These are phyloP conservation scores for Tachysurus fulvidraco DNA, from an alignment of 2,113 vertebrate genomes.

Conservation along the genomic window DNA sequence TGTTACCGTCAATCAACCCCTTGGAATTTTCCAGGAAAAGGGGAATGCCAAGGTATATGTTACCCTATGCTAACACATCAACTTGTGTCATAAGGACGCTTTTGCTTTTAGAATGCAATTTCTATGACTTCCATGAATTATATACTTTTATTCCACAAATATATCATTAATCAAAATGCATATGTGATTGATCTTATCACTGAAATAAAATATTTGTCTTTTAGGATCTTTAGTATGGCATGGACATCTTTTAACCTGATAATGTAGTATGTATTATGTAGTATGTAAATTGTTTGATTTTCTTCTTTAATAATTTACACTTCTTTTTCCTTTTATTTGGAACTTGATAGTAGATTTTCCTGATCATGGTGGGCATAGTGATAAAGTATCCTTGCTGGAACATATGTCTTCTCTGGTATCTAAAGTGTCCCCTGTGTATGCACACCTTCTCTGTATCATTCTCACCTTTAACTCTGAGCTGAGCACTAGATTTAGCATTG, in stretches of 20 bases:
- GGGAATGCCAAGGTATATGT: slow-evolving; percentile 68
- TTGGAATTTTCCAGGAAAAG: slow-evolving; percentile 74
- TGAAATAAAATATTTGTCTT: slow-evolving; percentile 39
- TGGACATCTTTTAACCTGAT: slow-evolving; percentile 16
- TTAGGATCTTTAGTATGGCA: slow-evolving; percentile 42
- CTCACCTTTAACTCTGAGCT: slow-evolving; percentile 95
- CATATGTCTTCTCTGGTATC: not conserved
- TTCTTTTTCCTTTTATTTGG: not conserved
- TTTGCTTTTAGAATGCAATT: not conserved
- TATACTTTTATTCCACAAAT: not conserved
- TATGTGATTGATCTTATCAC: slow-evolving; percentile 52
- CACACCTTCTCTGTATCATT: slow-evolving; percentile 14
- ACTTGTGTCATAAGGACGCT: slow-evolving; percentile 25
- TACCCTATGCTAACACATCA: slow-evolving; percentile 61
- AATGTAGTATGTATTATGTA: not conserved
- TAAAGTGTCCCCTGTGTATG: slow-evolving; percentile 8
- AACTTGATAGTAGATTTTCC: not conserved
- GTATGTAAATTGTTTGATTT: not conserved
- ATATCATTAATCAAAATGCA: not conserved
- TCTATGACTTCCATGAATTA: not conserved
- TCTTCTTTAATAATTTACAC: not conserved
- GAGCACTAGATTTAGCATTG: slow-evolving; percentile 90
- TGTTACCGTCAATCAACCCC: slow-evolving; percentile 81
- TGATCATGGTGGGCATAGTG: not conserved
- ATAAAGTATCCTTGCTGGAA: not conserved